phyloP scores from a whole-genome alignment of 2,888 invertebrate genomes.

The Petrophora chlorosata region DNA sequence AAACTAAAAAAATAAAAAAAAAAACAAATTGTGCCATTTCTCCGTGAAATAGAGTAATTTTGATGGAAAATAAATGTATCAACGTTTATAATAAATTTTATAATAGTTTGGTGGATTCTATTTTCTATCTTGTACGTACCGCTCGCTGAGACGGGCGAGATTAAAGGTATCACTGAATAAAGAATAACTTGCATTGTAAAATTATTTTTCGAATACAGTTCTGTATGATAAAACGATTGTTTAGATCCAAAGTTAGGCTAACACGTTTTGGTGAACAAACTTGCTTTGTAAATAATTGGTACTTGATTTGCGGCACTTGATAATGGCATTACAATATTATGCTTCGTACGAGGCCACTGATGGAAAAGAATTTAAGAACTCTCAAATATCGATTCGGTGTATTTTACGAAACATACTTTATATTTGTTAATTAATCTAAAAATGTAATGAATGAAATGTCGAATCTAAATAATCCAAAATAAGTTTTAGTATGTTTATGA shows the following conservation, averaged over 20 bases:
- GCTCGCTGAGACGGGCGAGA: too few species aligned
- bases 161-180: not conserved
- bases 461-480: slow-evolving; percentile 16
- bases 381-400: slow-evolving; percentile 20
- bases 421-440: slow-evolving; percentile 8
- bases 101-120: too few species aligned
- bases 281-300: slow-evolving; percentile 67
- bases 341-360: slow-evolving; percentile 54
- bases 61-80: not conserved
- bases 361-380: slow-evolving; percentile 34
- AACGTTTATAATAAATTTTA: not conserved
- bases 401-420: slow-evolving; percentile 19
- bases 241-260: slow-evolving; percentile 38
- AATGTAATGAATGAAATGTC: slow-evolving; percentile 1
- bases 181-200: not conserved
- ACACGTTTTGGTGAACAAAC: slow-evolving; percentile 27
- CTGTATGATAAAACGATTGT: slow-evolving; percentile 16
- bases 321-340: slow-evolving; percentile 59
- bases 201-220: slow-evolving; percentile 14
- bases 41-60: slow-evolving; percentile 6
- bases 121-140: too few species aligned
- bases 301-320: slow-evolving; percentile 64
- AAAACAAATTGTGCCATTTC: slow-evolving; percentile 42
- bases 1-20: slow-evolving; percentile 22
- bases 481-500: slow-evolving; percentile 11